A percentile compares a stretch with the other conserved stretches of the same genome.
Conservation (phyloP, 2,888 invertebrate species). For the Scaeva pyrastri region DNA sequence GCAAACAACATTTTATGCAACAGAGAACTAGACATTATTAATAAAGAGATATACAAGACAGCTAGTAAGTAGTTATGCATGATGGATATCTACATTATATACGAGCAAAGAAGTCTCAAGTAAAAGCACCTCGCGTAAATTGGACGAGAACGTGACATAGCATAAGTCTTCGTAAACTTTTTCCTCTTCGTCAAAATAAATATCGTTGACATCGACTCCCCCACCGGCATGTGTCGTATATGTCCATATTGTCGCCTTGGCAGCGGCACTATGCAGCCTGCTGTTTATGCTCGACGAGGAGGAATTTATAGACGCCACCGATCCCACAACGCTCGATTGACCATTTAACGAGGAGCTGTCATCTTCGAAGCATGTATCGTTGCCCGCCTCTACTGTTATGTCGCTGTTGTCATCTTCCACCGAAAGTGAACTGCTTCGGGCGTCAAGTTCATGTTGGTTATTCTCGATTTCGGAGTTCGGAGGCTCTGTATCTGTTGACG, state of each 20-base stretch:
- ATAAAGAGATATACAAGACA: constrained; percentile 58
- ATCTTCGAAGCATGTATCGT: constrained; percentile 82
- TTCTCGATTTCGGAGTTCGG: constrained; percentile 79
- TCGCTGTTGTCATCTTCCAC: constrained; percentile 84
- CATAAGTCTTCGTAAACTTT: constrained; percentile 95
- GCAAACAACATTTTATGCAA: constrained; percentile 47
- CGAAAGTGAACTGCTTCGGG: constrained; percentile 82
- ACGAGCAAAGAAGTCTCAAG: constrained; percentile 32
- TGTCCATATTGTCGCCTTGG: constrained; percentile 80
- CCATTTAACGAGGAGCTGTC: constrained; percentile 81
- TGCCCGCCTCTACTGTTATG: constrained; percentile 82
- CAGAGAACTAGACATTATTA: constrained; percentile 59
- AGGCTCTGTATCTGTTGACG: constrained; percentile 79
- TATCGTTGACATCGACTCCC: constrained; percentile 81
- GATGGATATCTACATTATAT: neutral
- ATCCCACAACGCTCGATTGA: constrained; percentile 80
- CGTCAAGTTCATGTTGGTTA: constrained; percentile 70
- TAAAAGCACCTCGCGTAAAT: constrained; percentile 87
- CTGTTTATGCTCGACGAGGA: constrained; percentile 66
- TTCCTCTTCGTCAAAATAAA: constrained; percentile 86
- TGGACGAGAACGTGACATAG: constrained; percentile 92
- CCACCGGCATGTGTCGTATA: constrained; percentile 81
- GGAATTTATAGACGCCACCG: constrained; percentile 61
- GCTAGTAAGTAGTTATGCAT: constrained; percentile 1
- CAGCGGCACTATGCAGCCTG: constrained; percentile 80